Conservation (phyloP, 2,888 invertebrate genomes). For the Gymnoscelis rufifasciata region DNA sequence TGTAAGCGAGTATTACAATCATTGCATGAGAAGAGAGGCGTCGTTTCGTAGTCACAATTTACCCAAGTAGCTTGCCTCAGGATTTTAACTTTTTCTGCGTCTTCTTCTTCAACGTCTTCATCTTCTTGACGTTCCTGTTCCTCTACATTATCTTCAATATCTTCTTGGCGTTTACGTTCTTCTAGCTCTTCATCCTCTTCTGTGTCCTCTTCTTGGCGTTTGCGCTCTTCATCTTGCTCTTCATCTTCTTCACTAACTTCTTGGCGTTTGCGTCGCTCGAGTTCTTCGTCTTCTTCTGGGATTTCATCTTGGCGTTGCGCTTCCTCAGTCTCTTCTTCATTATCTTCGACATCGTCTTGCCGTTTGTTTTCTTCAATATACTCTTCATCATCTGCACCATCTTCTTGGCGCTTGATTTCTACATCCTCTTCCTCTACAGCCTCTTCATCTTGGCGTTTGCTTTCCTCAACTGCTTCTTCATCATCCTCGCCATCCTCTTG, state of each 20-base stretch:
- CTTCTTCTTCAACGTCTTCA: background rate
- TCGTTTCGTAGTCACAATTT: background rate
- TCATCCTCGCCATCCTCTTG: too few relatives aligned
- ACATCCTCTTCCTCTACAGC: too few relatives aligned
- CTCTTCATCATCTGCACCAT: background rate
- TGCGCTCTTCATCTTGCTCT: too few relatives aligned
- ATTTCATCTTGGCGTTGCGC: background rate
- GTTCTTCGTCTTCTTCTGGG: background rate
- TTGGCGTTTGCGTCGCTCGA: background rate
- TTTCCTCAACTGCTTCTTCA: too few relatives aligned
- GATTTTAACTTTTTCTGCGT: background rate
- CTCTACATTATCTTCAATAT: too few relatives aligned
- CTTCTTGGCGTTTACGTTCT: too few relatives aligned
- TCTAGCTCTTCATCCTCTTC: too few relatives aligned
- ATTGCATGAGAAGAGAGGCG: slow-evolving; percentile 3
- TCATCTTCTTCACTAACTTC: background rate
- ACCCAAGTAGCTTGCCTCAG: background rate
- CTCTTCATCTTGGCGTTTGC: too few relatives aligned
- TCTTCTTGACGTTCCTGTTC: background rate
- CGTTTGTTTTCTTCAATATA: background rate
- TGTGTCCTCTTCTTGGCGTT: too few relatives aligned
- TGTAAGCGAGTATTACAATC: slow-evolving; percentile 10
- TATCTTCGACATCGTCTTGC: background rate
- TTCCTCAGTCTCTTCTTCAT: background rate
- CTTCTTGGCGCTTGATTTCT: background rate